Evolutionary conservation across 1,140 invertebrate species (phyloP).

Genomic region (Tigriopus japonicus): DNA sequence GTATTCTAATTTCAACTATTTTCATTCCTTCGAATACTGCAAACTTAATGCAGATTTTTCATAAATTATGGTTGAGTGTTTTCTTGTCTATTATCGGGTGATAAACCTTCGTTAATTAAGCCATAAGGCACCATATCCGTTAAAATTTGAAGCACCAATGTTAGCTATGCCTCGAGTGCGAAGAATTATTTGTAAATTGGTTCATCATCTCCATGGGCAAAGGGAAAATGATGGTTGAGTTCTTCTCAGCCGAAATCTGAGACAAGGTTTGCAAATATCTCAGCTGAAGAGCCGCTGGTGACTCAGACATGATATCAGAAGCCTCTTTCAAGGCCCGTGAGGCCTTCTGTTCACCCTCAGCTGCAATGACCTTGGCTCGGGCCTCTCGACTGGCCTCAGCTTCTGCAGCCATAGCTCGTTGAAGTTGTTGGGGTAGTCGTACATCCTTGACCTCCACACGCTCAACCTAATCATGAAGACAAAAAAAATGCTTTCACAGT

Average conservation of each 20-base stretch:
- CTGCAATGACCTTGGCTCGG: conserved; percentile 36
- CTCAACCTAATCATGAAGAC: too few relatives aligned
- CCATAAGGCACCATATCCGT: too few relatives aligned
- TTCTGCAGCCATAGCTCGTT: conserved; percentile 38
- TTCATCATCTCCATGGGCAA: conserved; percentile 66
- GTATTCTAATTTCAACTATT: too few relatives aligned
- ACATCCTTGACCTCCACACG: conserved; percentile 33
- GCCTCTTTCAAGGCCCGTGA: conserved; percentile 70
- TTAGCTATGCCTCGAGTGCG: too few relatives aligned
- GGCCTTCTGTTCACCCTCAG: conserved; percentile 61
- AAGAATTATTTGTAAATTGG: background rate
- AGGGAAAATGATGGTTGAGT: conserved; percentile 91
- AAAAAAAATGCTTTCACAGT: too few relatives aligned
- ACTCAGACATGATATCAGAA: conserved; percentile 41
- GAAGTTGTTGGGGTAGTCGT: conserved; percentile 36
- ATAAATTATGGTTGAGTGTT: too few relatives aligned
- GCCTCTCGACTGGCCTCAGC: conserved; percentile 37
- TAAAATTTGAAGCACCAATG: too few relatives aligned
- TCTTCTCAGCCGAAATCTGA: conserved; percentile 88
- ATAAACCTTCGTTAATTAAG: too few relatives aligned
- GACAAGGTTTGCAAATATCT: conserved; percentile 59
- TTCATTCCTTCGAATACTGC: too few relatives aligned
- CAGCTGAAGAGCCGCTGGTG: conserved; percentile 19
- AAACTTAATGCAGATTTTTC: too few relatives aligned
- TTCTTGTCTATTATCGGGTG: too few relatives aligned